phyloP scores from a whole-genome alignment of 1,140 invertebrate genomes.

The Chironomus tepperi region DNA sequence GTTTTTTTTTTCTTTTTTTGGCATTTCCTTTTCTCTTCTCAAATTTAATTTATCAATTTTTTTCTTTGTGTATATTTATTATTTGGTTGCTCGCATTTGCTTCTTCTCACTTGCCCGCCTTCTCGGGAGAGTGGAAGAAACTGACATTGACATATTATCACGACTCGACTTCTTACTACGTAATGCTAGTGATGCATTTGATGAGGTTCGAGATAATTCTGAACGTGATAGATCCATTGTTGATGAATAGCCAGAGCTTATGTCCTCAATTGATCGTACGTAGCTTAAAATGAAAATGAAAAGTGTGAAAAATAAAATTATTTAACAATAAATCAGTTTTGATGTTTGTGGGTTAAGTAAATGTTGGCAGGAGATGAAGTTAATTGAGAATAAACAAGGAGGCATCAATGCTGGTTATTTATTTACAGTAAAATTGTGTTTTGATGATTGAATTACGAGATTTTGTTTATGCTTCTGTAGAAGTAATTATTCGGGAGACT shows the following conservation, averaged over 20 bases:
- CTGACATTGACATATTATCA: not conserved
- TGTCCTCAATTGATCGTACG: slow-evolving; percentile 5
- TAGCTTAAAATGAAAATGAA: not conserved
- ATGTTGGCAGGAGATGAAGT: not conserved
- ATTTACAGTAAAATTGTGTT: too few species aligned
- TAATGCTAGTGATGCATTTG: slow-evolving; percentile 4
- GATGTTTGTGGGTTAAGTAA: not conserved
- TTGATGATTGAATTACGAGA: too few species aligned
- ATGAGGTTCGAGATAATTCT: not conserved
- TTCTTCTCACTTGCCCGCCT: not conserved
- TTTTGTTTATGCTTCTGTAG: too few species aligned
- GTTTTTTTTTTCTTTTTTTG: not conserved
- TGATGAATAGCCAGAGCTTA: slow-evolving; percentile 19
- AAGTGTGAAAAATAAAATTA: not conserved
- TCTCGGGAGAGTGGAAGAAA: not conserved
- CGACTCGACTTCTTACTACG: not conserved
- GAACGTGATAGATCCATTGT: slow-evolving; percentile 7
- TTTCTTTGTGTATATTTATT: too few species aligned
- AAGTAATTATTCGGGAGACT: too few species aligned
- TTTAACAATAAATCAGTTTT: not conserved
- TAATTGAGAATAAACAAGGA: too few species aligned
- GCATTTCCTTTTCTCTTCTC: not conserved
- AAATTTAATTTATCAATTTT: not conserved
- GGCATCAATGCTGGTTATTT: too few species aligned
- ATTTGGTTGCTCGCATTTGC: slow-evolving; percentile 19